A percentile compares a stretch with the other conserved stretches of the same genome.
Conservation (phyloP, 2,888 invertebrate species). For the Synanthedon vespiformis region DNA sequence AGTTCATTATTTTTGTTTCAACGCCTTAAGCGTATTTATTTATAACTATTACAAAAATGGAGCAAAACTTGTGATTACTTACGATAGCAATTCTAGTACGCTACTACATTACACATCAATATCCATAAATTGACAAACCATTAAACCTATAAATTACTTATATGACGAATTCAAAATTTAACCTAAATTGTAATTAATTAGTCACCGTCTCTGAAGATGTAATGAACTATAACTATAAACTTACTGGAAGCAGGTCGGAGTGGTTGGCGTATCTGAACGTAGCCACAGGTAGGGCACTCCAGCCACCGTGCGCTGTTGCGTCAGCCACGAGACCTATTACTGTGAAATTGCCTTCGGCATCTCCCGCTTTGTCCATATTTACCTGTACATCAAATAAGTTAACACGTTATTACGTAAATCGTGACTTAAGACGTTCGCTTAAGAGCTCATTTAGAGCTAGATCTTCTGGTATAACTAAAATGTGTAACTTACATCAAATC, state of each 20-base stretch:
- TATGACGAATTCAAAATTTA: too few species aligned
- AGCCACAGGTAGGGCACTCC: slow-evolving; percentile 83
- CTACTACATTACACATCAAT: too few species aligned
- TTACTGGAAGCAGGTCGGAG: slow-evolving; percentile 72
- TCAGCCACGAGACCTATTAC: slow-evolving; percentile 82
- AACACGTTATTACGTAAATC: too few species aligned
- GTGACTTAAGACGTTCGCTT: too few species aligned
- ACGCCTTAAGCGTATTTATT: too few species aligned
- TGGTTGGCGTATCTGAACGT: slow-evolving; percentile 76
- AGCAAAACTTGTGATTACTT: too few species aligned
- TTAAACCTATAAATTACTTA: too few species aligned
- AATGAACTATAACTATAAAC: slow-evolving; percentile 13
- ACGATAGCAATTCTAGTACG: too few species aligned
- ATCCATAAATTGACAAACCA: too few species aligned
- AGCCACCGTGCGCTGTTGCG: slow-evolving; percentile 64
- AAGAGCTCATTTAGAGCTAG: too few species aligned
- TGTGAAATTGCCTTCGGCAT: slow-evolving; percentile 93
- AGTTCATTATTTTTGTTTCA: too few species aligned
- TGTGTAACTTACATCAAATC: slow-evolving; percentile 76
- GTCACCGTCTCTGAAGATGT: neutral
- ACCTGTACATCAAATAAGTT: slow-evolving; percentile 58
- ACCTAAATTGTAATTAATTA: neutral
- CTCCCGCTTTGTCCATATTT: slow-evolving; percentile 87
- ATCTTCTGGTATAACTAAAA: neutral
- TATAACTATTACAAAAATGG: too few species aligned